phyloP scores from a whole-genome alignment of 2,888 invertebrate genomes.

The Eucriotettix oculatus region DNA sequence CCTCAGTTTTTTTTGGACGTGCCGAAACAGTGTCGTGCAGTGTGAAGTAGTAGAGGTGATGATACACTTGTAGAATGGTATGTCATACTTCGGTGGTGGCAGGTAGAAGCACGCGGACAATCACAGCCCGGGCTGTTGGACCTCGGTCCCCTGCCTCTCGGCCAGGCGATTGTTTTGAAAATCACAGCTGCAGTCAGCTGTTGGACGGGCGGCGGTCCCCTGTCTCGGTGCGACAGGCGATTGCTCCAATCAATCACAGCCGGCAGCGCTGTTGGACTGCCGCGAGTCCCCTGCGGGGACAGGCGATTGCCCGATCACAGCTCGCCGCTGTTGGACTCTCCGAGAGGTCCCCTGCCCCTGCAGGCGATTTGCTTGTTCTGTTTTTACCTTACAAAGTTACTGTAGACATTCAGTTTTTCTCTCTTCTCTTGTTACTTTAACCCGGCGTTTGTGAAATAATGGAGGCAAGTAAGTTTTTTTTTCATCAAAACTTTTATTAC shows the following conservation, averaged over 20 bases:
- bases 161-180: constrained; percentile 5
- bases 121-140: constrained; percentile 9
- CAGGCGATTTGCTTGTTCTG: neutral
- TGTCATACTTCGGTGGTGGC: neutral
- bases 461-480: too few relatives aligned
- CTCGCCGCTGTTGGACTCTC: neutral
- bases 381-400: too few relatives aligned
- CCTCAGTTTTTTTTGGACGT: too few relatives aligned
- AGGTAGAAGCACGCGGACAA: constrained; percentile 3
- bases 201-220: constrained; percentile 7
- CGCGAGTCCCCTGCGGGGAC: constrained; percentile 9
- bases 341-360: neutral
- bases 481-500: too few relatives aligned
- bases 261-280: constrained; percentile 11
- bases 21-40: too few relatives aligned
- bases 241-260: constrained; percentile 17
- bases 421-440: too few relatives aligned
- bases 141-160: constrained; percentile 6
- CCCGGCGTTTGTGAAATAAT: too few relatives aligned
- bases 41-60: neutral
- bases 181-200: neutral
- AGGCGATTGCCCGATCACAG: constrained; percentile 10
- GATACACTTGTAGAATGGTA: neutral
- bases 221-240: constrained; percentile 18
- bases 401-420: too few relatives aligned